Evolutionary conservation across 2,888 invertebrate genomes (phyloP), one percentile per base, ranked within the genome.

Genomic region (Lysandra coridon): DNA sequence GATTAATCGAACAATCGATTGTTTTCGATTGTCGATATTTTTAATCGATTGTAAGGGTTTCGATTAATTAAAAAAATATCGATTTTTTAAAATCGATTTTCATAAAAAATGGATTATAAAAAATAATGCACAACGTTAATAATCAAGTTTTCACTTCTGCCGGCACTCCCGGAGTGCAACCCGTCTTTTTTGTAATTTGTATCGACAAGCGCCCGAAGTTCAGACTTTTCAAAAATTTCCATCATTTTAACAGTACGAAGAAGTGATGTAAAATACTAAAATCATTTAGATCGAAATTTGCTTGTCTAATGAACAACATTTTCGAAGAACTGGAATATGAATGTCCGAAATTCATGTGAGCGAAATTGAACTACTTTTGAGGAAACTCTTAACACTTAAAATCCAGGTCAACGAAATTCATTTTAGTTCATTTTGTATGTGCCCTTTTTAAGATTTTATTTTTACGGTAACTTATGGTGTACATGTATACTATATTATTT

Each of bases 361-460:
- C 40, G 1, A 74, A 74, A 74, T 44, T 44, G 40, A 14, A 23
- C 40, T 74, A 44, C 69, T 69, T 74, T 44, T 17, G 23, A 44
- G 44, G 17, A 44, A 74, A 74, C 40, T 23, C 44, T 74, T 44
- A 40, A 44, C 74, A 44, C 74, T 74, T 74, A 44, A 49, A 74
- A 74, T 74, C 49, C 44, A 44, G 74, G 74, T 44, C 49, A 44
- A 23, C 74, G 2, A 1, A 23, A 49, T 74, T 49, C 49, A 49
- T 49, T 74, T 44, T 57, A 57, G 74, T 74, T 74, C 23, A 17
- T 23, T 74, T 74, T 74, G 17, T 4, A 74, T 17, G 74, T 44
- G 74, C 44, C 17, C 23, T 74, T 23, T 74, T 49, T 44, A 2
- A 49, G 6, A 2, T 57, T 17, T 4, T 57, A 57, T 4, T 17